Evolutionary conservation across 2,888 invertebrate genomes (phyloP).

Genomic region (Drosophila ustulata): DNA sequence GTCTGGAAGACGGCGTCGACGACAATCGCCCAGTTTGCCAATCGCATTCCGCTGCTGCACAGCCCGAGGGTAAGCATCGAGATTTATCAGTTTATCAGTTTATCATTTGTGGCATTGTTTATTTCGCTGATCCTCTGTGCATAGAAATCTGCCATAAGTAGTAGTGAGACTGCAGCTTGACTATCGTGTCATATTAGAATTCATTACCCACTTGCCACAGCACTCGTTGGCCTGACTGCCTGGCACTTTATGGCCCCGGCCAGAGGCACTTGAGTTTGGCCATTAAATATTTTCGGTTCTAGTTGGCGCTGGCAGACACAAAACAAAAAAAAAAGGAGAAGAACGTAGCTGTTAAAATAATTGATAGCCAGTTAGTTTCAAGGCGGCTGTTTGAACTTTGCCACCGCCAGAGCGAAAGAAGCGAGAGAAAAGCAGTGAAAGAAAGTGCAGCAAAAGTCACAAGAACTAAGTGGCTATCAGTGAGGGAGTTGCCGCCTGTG

Average conservation of each 20-base stretch:
- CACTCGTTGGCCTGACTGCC: slow-evolving; percentile 26
- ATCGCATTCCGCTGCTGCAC: slow-evolving; percentile 85
- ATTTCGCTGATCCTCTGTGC: background rate
- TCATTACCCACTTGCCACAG: slow-evolving; percentile 58
- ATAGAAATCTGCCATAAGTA: slow-evolving; percentile 4
- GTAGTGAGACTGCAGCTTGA: slow-evolving; percentile 24
- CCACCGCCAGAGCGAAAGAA: slow-evolving; percentile 35
- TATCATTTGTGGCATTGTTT: background rate
- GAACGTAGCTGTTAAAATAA: slow-evolving; percentile 76
- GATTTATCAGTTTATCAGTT: slow-evolving; percentile 4
- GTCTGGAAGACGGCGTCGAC: slow-evolving; percentile 87
- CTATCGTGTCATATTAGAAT: slow-evolving; percentile 67
- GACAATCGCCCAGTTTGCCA: slow-evolving; percentile 85
- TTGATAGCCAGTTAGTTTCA: slow-evolving; percentile 76
- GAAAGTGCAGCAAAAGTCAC: slow-evolving; percentile 72
- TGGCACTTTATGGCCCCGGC: slow-evolving; percentile 55
- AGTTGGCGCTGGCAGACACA: background rate
- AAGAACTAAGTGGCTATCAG: slow-evolving; percentile 74
- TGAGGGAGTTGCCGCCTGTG: slow-evolving; percentile 25
- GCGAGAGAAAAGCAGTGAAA: slow-evolving; percentile 26
- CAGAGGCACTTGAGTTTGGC: slow-evolving; percentile 45
- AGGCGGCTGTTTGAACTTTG: slow-evolving; percentile 76
- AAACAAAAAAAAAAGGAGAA: slow-evolving; percentile 32
- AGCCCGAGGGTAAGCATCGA: slow-evolving; percentile 84
- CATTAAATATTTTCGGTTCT: slow-evolving; percentile 51